A percentile compares a stretch with the other conserved stretches of the same genome.
Evolutionary conservation across 2,797 vertebrate genomes (phyloP).

Genomic region (Cossypha niveicapilla): DNA sequence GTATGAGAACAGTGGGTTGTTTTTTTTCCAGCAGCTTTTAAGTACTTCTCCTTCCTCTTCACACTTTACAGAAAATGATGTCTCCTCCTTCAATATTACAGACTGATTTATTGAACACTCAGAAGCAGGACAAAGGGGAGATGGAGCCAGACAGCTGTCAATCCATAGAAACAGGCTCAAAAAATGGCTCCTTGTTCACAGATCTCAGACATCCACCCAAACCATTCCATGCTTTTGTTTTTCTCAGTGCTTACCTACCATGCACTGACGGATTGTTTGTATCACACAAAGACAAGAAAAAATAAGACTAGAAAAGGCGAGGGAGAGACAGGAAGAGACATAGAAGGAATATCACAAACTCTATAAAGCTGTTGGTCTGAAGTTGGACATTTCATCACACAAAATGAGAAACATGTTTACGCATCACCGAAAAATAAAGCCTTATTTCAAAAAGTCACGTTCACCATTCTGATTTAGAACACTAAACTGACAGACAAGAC

Average conservation of each 20-base stretch:
- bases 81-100: background rate
- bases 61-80: background rate
- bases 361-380: background rate
- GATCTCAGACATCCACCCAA: background rate
- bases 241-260: background rate
- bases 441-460: rapidly evolving
- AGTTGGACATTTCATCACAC: background rate
- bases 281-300: background rate
- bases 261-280: background rate
- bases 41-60: background rate
- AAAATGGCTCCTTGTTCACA: background rate
- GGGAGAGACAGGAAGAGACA: background rate
- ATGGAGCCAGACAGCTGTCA: background rate
- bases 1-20: background rate
- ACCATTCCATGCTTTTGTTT: background rate
- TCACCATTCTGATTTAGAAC: background rate
- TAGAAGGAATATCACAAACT: background rate
- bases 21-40: background rate
- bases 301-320: background rate
- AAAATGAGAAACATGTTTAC: background rate
- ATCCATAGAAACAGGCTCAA: background rate
- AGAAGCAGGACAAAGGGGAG: background rate
- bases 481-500: background rate
- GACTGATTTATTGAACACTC: background rate
- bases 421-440: background rate